Conservation (phyloP, 2,113 vertebrate species). For the Phyllostomus hastatus region DNA sequence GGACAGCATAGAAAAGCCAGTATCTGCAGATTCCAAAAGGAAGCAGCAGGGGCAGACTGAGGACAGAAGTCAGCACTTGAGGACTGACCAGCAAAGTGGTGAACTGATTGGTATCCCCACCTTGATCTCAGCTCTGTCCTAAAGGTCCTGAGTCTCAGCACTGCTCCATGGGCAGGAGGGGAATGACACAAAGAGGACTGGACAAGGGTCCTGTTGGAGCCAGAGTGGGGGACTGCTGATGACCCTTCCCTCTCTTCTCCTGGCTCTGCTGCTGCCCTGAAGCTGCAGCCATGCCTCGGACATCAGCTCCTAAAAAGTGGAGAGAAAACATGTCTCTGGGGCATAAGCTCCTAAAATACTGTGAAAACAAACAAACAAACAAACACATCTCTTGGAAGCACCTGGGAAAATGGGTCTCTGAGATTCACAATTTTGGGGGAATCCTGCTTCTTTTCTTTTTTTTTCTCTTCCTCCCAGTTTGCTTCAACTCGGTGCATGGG, state of each 20-base stretch:
- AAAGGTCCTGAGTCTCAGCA: not conserved
- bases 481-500: not conserved
- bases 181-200: not conserved
- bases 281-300: not conserved
- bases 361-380: not conserved
- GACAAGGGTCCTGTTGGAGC: not conserved
- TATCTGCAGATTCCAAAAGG: not conserved
- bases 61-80: not conserved
- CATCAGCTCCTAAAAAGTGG: not conserved
- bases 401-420: not conserved
- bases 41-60: not conserved
- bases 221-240: not conserved
- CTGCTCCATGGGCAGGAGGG: not conserved
- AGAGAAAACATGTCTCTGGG: not conserved
- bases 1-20: not conserved
- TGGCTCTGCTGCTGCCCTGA: not conserved
- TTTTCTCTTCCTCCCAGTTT: not conserved
- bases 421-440: rapidly evolving
- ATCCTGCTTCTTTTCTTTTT: not conserved
- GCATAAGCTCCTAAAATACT: not conserved
- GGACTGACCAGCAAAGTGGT: not conserved
- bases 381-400: not conserved
- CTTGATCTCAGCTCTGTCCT: not conserved
- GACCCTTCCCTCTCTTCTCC: not conserved
- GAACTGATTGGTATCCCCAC: not conserved